These are phyloP conservation scores for Elanoides forficatus DNA, from an alignment of 2,113 vertebrate species.

Conservation along the genomic window DNA sequence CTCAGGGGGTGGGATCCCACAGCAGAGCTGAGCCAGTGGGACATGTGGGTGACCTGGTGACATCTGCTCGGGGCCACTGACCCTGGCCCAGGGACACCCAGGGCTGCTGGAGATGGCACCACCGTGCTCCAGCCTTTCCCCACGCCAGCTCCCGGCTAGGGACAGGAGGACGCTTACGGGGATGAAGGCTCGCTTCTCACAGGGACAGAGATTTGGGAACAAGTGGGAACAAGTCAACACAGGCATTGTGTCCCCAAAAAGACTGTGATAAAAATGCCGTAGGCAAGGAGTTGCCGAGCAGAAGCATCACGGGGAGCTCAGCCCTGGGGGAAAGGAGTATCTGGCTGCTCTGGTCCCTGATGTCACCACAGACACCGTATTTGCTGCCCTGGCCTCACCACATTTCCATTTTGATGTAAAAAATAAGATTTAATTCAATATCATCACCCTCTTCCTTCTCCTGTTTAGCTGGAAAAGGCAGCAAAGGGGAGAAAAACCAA, in stretches of 20 bases:
- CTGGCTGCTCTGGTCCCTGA: background rate
- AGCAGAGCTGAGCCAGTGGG: background rate
- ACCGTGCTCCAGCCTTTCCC: background rate
- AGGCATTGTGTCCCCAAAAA: background rate
- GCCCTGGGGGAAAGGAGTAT: background rate
- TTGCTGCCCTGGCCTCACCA: background rate
- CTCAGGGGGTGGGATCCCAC: background rate
- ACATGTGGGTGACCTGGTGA: background rate
- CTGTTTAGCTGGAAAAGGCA: background rate
- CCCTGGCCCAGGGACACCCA: background rate
- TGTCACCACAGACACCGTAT: background rate
- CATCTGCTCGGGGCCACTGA: fast-evolving
- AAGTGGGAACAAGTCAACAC: background rate
- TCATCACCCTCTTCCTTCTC: background rate
- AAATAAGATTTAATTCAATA: background rate
- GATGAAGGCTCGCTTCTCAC: background rate
- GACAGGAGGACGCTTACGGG: fast-evolving
- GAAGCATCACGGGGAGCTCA: background rate
- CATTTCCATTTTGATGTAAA: background rate
- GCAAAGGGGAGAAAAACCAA: background rate
- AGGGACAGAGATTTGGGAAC: background rate
- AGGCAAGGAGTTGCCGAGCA: no score
- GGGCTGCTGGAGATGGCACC: background rate
- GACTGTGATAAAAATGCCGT: fast-evolving
- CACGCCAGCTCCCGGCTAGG: background rate